phyloP scores from a whole-genome alignment of 92 coral and sea anemone genomes.

The Epizoanthus illoricatus region DNA sequence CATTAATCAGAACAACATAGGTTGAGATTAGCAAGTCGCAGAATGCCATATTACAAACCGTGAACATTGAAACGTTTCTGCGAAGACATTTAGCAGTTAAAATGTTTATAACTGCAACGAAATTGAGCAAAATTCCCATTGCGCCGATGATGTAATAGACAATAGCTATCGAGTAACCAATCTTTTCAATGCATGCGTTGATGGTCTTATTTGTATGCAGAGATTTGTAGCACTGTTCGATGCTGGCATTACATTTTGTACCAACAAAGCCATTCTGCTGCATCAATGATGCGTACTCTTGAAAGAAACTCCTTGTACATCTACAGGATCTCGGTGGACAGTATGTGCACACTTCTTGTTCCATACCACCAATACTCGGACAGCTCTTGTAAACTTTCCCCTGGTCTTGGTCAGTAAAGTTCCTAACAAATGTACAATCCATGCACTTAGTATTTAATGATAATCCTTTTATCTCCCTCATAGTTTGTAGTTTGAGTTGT shows the following conservation, averaged over 20 bases:
- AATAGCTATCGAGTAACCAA: neutral
- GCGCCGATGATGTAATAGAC: conserved; percentile 16
- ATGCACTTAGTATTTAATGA: neutral
- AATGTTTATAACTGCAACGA: conserved; percentile 9
- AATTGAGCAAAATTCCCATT: conserved; percentile 14
- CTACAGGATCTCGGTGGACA: neutral
- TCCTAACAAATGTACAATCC: conserved; percentile 2
- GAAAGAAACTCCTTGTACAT: neutral
- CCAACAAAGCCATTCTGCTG: neutral
- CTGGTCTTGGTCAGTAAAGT: neutral
- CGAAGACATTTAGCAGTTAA: conserved; percentile 9
- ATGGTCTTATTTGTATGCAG: conserved; percentile 11
- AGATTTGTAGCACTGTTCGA: conserved; percentile 1
- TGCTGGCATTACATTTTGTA: neutral
- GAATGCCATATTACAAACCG: conserved; percentile 16
- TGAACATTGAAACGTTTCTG: conserved; percentile 5
- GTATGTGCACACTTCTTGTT: neutral
- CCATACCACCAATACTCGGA: neutral
- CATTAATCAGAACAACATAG: conserved; percentile 10
- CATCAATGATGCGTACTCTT: neutral
- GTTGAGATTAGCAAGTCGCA: conserved; percentile 14
- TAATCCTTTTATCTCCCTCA: neutral
- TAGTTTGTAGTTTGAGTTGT: neutral
- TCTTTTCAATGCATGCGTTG: neutral
- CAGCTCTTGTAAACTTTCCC: neutral